phyloP scores from a whole-genome alignment of 2,113 vertebrate genomes.

The Psephotus haematonotus region DNA sequence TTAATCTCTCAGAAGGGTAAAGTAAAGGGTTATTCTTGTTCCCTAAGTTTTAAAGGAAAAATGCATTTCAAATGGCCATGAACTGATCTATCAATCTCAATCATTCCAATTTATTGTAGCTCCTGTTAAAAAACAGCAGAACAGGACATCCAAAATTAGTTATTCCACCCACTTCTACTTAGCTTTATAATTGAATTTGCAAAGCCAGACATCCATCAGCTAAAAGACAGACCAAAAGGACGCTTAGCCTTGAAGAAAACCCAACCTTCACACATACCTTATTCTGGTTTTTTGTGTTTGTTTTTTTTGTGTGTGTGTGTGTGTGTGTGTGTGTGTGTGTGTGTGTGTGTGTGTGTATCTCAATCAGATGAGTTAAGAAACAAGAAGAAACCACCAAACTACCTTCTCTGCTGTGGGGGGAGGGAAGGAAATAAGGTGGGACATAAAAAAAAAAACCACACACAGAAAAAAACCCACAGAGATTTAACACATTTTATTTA shows the following conservation, averaged over 20 bases:
- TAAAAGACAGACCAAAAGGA: background rate
- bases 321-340: too few species aligned
- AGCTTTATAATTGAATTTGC: background rate
- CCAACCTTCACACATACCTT: background rate
- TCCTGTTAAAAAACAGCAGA: background rate
- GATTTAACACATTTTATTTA: background rate
- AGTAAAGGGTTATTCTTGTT: background rate
- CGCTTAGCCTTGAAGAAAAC: background rate
- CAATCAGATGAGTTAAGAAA: too few species aligned
- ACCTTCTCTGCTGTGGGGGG: too few species aligned
- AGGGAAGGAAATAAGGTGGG: background rate
- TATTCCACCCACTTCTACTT: background rate
- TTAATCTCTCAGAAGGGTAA: background rate
- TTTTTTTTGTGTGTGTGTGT: too few species aligned
- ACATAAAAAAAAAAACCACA: background rate
- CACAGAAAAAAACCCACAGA: accelerated
- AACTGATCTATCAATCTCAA: background rate
- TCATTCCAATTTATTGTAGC: background rate
- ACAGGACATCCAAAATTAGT: background rate
- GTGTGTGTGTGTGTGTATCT: too few species aligned
- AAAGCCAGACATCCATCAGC: background rate
- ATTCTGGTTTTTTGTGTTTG: too few species aligned
- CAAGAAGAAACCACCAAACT: too few species aligned
- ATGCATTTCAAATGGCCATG: background rate
- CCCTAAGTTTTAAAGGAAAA: background rate